phyloP scores from a whole-genome alignment of 2,113 vertebrate genomes.

The Loxodonta africana region DNA sequence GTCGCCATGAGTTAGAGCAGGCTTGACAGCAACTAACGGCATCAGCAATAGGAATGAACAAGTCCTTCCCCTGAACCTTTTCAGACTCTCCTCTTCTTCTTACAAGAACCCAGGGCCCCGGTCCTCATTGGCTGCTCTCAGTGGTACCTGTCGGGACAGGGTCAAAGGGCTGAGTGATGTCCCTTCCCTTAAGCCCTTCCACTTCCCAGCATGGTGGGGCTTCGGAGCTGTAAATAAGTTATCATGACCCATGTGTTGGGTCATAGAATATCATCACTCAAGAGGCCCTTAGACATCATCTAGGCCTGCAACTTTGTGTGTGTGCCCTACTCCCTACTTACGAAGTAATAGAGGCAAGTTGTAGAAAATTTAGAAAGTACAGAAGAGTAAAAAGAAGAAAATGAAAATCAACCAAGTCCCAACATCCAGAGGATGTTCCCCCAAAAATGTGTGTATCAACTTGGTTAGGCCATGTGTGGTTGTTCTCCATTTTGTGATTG shows the following conservation, averaged over 20 bases:
- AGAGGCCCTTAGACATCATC: background rate
- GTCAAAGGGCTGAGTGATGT: background rate
- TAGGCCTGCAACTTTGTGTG: background rate
- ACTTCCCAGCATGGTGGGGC: too few relatives aligned
- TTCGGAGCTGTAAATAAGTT: background rate
- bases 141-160: too few relatives aligned
- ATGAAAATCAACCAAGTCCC: background rate
- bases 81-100: background rate
- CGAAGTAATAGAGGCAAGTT: background rate
- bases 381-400: conserved; percentile 35
- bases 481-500: too few relatives aligned
- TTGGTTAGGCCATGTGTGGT: too few relatives aligned
- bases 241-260: background rate
- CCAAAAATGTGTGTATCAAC: too few relatives aligned
- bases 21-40: background rate
- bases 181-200: rapidly evolving
- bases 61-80: background rate
- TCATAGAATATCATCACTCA: background rate
- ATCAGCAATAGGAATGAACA: background rate
- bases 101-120: background rate
- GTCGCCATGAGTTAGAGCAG: background rate
- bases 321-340: background rate
- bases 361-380: background rate
- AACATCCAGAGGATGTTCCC: background rate
- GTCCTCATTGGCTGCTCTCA: background rate